Percentiles rank a stretch among this genome's conserved stretches.
phyloP scores from a whole-genome alignment of 2,113 vertebrate species.

The Bubo scandiacus region DNA sequence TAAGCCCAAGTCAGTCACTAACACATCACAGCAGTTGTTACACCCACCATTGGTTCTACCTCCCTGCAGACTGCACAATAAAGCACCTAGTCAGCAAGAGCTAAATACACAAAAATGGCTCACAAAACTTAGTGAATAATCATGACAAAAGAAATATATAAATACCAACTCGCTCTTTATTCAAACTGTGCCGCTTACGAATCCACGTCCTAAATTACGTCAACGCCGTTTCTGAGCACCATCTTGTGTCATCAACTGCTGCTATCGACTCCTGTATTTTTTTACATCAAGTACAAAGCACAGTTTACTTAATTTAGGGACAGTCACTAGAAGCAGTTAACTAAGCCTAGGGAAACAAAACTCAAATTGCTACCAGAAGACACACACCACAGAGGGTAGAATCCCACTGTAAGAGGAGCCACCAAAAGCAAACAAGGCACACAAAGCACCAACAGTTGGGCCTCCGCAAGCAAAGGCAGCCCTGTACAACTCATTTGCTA shows the following conservation, averaged over 20 bases:
- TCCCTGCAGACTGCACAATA: slow-evolving; percentile 40
- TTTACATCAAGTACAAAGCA: slow-evolving; percentile 78
- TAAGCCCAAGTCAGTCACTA: background rate
- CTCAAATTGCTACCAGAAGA: slow-evolving; percentile 55
- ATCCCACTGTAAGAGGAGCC: slow-evolving; percentile 53
- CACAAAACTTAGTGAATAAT: slow-evolving; percentile 61
- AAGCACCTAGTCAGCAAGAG: slow-evolving; percentile 24
- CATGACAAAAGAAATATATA: slow-evolving; percentile 75
- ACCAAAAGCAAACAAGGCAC: slow-evolving; percentile 30
- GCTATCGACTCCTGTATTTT: slow-evolving; percentile 78
- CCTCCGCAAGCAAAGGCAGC: background rate
- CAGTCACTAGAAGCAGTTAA: slow-evolving; percentile 68
- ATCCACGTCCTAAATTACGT: slow-evolving; percentile 76
- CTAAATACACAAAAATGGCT: slow-evolving; percentile 52
- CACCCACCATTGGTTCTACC: slow-evolving; percentile 11
- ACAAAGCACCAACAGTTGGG: background rate
- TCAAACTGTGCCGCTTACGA: slow-evolving; percentile 79
- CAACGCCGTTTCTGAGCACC: slow-evolving; percentile 74
- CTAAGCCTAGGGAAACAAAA: slow-evolving; percentile 65
- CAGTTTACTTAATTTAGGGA: slow-evolving; percentile 73
- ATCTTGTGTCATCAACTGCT: slow-evolving; percentile 76
- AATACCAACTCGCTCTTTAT: slow-evolving; percentile 79
- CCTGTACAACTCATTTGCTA: background rate
- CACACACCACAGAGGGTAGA: slow-evolving; percentile 39
- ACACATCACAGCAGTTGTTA: background rate